These are phyloP conservation scores for Alces alces DNA, from an alignment of 2,113 vertebrate species.

Conservation along the genomic window DNA sequence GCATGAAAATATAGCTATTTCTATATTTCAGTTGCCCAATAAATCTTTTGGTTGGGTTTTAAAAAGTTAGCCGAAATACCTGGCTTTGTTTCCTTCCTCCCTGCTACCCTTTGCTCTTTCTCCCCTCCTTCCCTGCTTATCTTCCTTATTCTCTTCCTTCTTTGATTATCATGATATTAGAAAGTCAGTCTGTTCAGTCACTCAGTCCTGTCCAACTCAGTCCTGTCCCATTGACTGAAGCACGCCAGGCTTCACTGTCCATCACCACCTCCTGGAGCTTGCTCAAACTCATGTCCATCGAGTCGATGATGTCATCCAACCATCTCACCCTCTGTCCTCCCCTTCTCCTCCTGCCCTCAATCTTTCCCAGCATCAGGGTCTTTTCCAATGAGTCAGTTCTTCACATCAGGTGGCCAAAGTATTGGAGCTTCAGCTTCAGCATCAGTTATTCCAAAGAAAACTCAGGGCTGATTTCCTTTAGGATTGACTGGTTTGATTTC, in stretches of 20 bases:
- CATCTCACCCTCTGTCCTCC: neutral
- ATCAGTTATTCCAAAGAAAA: neutral
- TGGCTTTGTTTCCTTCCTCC: neutral
- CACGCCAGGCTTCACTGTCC: neutral
- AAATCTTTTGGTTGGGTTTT: neutral
- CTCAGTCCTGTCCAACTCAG: neutral
- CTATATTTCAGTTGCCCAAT: neutral
- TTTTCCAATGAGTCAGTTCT: neutral
- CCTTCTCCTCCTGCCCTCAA: neutral
- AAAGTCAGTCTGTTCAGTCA: neutral
- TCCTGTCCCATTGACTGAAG: neutral
- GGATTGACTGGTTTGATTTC: neutral
- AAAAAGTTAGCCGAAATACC: neutral
- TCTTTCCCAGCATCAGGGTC: neutral
- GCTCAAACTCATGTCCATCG: neutral
- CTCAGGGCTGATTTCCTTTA: neutral
- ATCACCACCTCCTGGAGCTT: neutral
- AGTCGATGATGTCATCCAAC: neutral
- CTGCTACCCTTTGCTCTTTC: neutral
- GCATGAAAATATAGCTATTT: neutral
- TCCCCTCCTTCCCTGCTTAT: neutral
- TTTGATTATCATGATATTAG: neutral
- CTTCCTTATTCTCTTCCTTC: neutral
- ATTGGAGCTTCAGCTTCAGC: neutral
- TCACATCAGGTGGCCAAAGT: neutral